phyloP scores from a whole-genome alignment of 2,888 invertebrate species.

The Aquatica leii region DNA sequence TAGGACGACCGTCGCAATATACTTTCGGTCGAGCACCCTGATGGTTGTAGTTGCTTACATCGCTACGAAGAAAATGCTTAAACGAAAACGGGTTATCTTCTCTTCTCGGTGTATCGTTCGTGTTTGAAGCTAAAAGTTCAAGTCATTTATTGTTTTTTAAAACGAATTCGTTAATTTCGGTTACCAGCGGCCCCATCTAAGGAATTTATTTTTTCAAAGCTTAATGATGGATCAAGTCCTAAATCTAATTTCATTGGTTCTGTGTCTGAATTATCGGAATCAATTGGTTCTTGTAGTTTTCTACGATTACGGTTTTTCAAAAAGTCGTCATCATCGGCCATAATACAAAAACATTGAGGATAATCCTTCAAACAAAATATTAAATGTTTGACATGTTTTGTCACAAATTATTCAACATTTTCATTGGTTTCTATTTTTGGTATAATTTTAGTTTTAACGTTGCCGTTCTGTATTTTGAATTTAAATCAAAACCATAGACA shows the following conservation, averaged over 20 bases:
- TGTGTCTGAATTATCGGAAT: conserved; percentile 41
- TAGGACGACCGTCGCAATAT: conserved; percentile 59
- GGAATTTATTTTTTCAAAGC: conserved; percentile 17
- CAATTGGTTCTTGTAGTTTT: conserved; percentile 20
- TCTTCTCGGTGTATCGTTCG: conserved; percentile 48
- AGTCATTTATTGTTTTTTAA: not conserved
- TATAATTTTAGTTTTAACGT: not conserved
- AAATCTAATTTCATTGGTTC: conserved; percentile 43
- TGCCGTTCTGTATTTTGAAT: too few species aligned
- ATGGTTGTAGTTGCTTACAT: conserved; percentile 69
- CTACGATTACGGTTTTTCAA: conserved; percentile 33
- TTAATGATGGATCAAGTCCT: conserved; percentile 37
- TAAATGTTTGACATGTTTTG: conserved; percentile 11
- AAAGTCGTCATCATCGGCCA: conserved; percentile 47
- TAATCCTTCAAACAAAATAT: not conserved
- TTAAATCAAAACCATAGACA: too few species aligned
- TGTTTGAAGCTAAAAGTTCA: conserved; percentile 32
- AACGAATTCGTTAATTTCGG: too few species aligned
- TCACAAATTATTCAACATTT: not conserved
- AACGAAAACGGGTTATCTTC: conserved; percentile 87
- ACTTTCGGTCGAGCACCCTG: conserved; percentile 85
- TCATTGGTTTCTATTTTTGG: conserved; percentile 4
- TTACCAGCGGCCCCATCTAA: conserved; percentile 23
- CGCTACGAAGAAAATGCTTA: conserved; percentile 81
- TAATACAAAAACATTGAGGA: conserved; percentile 37